Evolutionary conservation across 2,888 invertebrate genomes (phyloP).

Genomic region (Lutraria lutraria): DNA sequence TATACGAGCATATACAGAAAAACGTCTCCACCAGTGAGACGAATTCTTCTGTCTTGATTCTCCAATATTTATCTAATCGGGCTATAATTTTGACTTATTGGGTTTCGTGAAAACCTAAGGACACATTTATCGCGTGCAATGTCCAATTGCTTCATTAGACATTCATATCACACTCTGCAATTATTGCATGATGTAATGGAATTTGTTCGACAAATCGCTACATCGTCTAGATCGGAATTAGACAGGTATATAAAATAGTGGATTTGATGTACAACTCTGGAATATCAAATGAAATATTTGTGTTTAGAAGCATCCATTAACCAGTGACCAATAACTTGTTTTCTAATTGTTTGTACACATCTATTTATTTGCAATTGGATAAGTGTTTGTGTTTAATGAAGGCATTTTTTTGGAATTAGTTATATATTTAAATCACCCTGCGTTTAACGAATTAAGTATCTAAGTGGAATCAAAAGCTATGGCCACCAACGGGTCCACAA

Average conservation of each 20-base stretch:
- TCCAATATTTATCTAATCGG: not conserved
- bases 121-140: not conserved
- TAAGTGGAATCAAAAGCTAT: not conserved
- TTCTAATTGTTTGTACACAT: not conserved
- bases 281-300: not conserved
- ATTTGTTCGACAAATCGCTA: not conserved
- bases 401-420: not conserved
- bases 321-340: not conserved
- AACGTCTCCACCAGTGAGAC: not conserved
- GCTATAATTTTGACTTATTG: constrained; percentile 19
- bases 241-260: not conserved
- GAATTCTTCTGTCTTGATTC: not conserved
- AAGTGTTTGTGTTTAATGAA: not conserved
- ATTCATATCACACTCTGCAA: not conserved
- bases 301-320: not conserved
- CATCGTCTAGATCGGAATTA: not conserved
- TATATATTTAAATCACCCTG: not conserved
- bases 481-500: not conserved
- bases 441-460: not conserved
- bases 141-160: not conserved
- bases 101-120: not conserved
- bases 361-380: not conserved
- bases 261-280: not conserved
- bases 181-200: constrained; percentile 1
- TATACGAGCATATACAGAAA: not conserved